phyloP scores from a whole-genome alignment of 2,888 invertebrate species.

The Nomada ruficornis region DNA sequence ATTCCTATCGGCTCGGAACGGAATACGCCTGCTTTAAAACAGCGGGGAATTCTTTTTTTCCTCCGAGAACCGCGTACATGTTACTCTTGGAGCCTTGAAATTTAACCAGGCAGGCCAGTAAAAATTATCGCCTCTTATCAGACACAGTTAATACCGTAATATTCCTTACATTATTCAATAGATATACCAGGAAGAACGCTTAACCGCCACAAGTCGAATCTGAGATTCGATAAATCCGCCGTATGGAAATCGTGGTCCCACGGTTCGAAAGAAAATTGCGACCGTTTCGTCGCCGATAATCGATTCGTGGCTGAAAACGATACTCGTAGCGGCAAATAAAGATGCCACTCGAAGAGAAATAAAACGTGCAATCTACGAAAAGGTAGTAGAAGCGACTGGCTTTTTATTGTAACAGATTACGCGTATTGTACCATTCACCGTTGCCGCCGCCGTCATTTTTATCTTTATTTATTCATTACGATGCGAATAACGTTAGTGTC shows the following conservation, averaged over 20 bases:
- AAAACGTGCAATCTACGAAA: neutral
- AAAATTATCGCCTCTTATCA: conserved; percentile 67
- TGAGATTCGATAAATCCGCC: neutral
- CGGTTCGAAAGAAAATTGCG: neutral
- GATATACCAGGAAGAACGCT: conserved; percentile 18
- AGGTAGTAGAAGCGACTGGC: neutral
- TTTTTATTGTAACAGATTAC: conserved; percentile 10
- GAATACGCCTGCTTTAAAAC: neutral
- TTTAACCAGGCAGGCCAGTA: conserved; percentile 58
- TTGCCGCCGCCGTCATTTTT: conserved; percentile 16
- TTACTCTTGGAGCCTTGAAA: conserved; percentile 55
- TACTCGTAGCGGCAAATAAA: neutral
- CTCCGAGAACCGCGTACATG: conserved; percentile 23
- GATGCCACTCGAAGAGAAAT: neutral
- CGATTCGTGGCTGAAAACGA: neutral
- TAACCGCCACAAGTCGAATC: conserved; percentile 15
- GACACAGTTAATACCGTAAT: conserved; percentile 41
- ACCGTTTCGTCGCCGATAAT: neutral
- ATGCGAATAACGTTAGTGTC: neutral
- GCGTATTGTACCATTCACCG: neutral
- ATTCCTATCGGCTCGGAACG: neutral
- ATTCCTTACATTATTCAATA: conserved; percentile 66
- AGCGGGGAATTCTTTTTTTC: conserved; percentile 4
- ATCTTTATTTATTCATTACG: conserved; percentile 31
- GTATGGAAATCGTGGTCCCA: too few species aligned